Conservation (phyloP, 2,113 vertebrate genomes). For the Turnix velox region DNA sequence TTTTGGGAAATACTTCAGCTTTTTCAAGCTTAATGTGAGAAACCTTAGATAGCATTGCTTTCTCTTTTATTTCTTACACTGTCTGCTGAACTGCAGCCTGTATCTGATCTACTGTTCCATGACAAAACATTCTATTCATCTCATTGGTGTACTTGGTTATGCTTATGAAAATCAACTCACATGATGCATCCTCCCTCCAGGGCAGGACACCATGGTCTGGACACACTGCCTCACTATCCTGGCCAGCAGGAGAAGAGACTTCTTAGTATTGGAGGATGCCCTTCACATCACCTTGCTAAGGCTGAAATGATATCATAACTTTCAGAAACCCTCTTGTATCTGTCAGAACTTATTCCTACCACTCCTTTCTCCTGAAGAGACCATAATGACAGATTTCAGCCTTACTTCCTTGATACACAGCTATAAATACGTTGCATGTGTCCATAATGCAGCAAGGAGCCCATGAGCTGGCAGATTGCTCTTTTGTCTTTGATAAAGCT, state of each 20-base stretch:
- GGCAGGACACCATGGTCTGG: background rate
- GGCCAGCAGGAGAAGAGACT: background rate
- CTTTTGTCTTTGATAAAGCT: background rate
- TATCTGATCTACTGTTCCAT: background rate
- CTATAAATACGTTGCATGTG: background rate
- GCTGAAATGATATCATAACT: background rate
- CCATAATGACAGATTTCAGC: background rate
- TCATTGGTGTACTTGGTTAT: accelerated
- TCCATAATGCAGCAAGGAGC: background rate
- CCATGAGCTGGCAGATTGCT: background rate
- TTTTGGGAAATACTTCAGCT: background rate
- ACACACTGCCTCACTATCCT: background rate
- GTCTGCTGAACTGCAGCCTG: background rate
- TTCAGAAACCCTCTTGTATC: background rate
- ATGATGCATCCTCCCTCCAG: background rate
- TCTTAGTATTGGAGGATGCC: background rate
- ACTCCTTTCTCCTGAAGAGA: background rate
- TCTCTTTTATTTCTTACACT: background rate
- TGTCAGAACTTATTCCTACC: background rate
- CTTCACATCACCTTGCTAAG: background rate
- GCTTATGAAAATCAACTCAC: background rate
- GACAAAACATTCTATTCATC: background rate
- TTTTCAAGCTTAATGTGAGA: background rate
- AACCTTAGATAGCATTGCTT: background rate
- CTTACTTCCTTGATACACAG: background rate